These are phyloP conservation scores for Drosophila mercatorum DNA, from an alignment of 2,888 invertebrate species.

Conservation along the genomic window DNA sequence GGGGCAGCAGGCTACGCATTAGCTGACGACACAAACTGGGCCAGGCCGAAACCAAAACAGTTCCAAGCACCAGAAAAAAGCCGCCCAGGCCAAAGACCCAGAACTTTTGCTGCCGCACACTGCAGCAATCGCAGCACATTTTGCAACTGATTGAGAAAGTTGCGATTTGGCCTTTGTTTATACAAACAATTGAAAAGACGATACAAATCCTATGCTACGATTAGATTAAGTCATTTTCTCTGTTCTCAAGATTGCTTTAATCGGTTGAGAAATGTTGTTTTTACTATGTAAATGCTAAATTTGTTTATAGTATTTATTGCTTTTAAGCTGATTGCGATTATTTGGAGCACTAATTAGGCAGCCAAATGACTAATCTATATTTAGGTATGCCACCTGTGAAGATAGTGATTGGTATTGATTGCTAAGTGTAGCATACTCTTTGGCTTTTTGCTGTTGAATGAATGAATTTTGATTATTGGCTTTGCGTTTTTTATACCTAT, in stretches of 20 bases:
- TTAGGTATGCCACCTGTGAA: neutral
- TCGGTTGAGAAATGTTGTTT: neutral
- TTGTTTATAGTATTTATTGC: slow-evolving; percentile 14
- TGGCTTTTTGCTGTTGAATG: slow-evolving; percentile 1
- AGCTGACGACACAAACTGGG: slow-evolving; percentile 64
- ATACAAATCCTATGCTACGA: slow-evolving; percentile 2
- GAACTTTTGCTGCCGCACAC: slow-evolving; percentile 76
- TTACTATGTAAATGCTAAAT: slow-evolving; percentile 9
- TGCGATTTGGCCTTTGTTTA: neutral
- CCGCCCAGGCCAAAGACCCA: slow-evolving; percentile 76
- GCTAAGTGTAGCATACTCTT: neutral
- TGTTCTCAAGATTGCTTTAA: slow-evolving; percentile 4
- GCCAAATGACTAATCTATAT: neutral
- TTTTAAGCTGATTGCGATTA: neutral
- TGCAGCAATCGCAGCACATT: slow-evolving; percentile 82
- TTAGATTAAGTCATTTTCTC: slow-evolving; percentile 34
- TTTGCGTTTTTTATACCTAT: too few relatives aligned
- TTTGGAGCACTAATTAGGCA: neutral
- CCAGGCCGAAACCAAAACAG: slow-evolving; percentile 74
- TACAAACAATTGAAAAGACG: slow-evolving; percentile 3
- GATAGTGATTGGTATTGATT: neutral
- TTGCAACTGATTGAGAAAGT: slow-evolving; percentile 30
- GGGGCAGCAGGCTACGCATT: slow-evolving; percentile 83
- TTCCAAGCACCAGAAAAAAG: slow-evolving; percentile 64
- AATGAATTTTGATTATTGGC: too few relatives aligned